These are phyloP conservation scores for Pararge aegeria DNA, from an alignment of 1,140 invertebrate species.

Conservation along the genomic window DNA sequence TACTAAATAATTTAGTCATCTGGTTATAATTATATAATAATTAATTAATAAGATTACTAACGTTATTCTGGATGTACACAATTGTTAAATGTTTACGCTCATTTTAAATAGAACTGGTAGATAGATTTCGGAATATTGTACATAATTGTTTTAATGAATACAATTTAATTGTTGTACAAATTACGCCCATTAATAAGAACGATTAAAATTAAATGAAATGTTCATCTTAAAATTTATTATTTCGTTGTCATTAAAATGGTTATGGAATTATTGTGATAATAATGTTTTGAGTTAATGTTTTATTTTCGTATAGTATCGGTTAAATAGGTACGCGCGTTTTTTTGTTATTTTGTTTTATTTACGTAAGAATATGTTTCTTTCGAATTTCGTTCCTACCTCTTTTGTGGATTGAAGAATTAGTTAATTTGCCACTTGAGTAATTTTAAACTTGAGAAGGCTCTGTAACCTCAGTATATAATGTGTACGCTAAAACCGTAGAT, in stretches of 20 bases:
- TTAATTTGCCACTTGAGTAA: too few relatives aligned
- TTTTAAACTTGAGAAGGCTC: too few relatives aligned
- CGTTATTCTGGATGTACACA: not conserved
- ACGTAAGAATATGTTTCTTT: too few relatives aligned
- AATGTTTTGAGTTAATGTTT: too few relatives aligned
- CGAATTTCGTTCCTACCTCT: too few relatives aligned
- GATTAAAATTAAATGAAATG: not conserved
- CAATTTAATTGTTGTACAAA: conserved; percentile 4
- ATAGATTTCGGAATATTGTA: conserved; percentile 9
- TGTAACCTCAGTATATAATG: too few relatives aligned
- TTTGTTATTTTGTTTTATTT: too few relatives aligned
- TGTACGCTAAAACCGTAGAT: too few relatives aligned
- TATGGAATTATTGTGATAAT: too few relatives aligned
- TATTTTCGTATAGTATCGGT: too few relatives aligned
- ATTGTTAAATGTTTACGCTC: conserved; percentile 6
- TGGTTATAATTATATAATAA: conserved; percentile 5
- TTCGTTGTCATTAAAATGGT: not conserved
- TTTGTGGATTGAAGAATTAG: too few relatives aligned
- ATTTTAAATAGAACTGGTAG: conserved; percentile 5
- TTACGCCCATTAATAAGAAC: not conserved
- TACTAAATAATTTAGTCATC: not conserved
- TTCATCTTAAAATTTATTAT: not conserved
- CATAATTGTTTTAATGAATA: conserved; percentile 3
- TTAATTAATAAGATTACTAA: not conserved
- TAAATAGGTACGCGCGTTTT: too few relatives aligned